Percentiles rank a stretch among this genome's conserved stretches.
Evolutionary conservation across 2,113 vertebrate species (phyloP).

Genomic region (Monarcha castaneiventris): DNA sequence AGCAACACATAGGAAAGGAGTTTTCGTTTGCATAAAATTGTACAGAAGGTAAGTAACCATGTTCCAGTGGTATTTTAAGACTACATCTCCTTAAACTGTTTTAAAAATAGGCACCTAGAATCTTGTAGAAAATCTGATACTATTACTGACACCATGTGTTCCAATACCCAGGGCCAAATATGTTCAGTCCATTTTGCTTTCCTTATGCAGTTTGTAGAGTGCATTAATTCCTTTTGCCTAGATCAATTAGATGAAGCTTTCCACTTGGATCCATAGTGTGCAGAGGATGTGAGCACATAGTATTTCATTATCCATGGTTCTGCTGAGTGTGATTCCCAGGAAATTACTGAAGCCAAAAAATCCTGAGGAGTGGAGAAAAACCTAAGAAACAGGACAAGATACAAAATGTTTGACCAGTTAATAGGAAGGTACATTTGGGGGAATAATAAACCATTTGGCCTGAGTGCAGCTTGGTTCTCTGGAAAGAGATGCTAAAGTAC

Average conservation of each 20-base stretch:
- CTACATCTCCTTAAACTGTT: not conserved
- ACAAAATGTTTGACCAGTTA: not conserved
- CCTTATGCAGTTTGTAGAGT: not conserved
- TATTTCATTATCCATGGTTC: not conserved
- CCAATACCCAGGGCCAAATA: not conserved
- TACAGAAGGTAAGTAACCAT: not conserved
- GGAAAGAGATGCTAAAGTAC: conserved; percentile 26
- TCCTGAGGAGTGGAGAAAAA: not conserved
- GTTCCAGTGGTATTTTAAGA: not conserved
- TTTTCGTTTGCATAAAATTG: not conserved
- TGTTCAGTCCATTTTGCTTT: not conserved
- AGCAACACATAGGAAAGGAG: not conserved
- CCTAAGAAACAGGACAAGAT: not conserved
- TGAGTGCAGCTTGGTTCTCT: not conserved
- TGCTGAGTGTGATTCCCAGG: not conserved
- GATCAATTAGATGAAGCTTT: not conserved
- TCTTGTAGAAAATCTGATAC: not conserved
- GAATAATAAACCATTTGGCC: conserved; percentile 7
- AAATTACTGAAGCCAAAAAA: not conserved
- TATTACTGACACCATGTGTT: not conserved
- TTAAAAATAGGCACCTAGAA: not conserved
- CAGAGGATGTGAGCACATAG: not conserved
- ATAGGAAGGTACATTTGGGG: not conserved
- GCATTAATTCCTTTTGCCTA: not conserved
- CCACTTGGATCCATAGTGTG: not conserved